Conservation (phyloP, 2,113 vertebrate species). For the Nannobrachium achirus region DNA sequence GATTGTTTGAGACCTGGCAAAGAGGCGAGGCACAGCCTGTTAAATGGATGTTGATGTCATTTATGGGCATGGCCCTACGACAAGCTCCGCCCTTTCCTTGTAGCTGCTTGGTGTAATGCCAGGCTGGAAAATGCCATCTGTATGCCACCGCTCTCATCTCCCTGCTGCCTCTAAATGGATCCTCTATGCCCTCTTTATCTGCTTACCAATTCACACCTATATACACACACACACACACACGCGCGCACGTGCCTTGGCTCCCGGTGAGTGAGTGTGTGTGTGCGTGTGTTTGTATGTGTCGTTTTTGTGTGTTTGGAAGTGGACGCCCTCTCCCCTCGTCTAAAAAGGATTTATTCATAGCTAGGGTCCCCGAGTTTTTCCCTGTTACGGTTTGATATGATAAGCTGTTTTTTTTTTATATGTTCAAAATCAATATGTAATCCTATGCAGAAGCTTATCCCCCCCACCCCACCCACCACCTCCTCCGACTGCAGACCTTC, state of each 20-base stretch:
- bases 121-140: slow-evolving; percentile 72
- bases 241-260: slow-evolving; percentile 40
- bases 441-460: slow-evolving; percentile 99
- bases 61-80: slow-evolving; percentile 52
- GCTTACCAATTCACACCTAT: slow-evolving; percentile 73
- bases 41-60: slow-evolving; percentile 5
- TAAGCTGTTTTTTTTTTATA: slow-evolving; percentile 96
- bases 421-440: slow-evolving; percentile 99
- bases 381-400: slow-evolving; percentile 97
- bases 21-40: background rate
- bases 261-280: slow-evolving; percentile 59
- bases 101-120: slow-evolving; percentile 61
- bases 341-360: slow-evolving; percentile 98
- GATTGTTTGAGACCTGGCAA: background rate
- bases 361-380: slow-evolving; percentile 89
- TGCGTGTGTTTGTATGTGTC: slow-evolving; percentile 54
- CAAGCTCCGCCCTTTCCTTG: slow-evolving; percentile 26
- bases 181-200: slow-evolving; percentile 84
- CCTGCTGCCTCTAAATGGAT: slow-evolving; percentile 89
- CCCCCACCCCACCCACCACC: slow-evolving; percentile 68
- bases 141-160: slow-evolving; percentile 84
- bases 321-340: slow-evolving; percentile 84
- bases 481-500: slow-evolving; percentile 42
- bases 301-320: slow-evolving; percentile 91
- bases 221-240: slow-evolving; percentile 35